These are phyloP conservation scores for Clarias macrocephalus DNA, from an alignment of 2,113 vertebrate species.

Conservation along the genomic window DNA sequence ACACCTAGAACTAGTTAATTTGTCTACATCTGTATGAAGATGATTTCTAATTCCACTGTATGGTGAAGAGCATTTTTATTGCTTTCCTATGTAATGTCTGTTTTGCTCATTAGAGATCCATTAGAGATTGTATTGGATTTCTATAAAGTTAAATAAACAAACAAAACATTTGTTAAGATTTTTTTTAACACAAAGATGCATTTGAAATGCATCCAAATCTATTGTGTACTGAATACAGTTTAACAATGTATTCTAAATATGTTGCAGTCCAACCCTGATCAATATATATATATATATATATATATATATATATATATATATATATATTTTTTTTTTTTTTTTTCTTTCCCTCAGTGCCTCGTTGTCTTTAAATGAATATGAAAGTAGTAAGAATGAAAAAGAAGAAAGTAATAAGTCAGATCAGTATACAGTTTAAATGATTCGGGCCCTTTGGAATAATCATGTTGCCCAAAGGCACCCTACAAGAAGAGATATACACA, in stretches of 20 bases:
- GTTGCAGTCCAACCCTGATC: background rate
- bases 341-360: background rate
- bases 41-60: background rate
- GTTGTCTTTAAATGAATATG: slow-evolving; percentile 2
- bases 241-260: background rate
- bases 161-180: background rate
- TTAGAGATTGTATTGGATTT: background rate
- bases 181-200: background rate
- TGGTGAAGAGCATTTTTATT: background rate
- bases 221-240: background rate
- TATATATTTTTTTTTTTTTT: too few relatives aligned
- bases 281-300: background rate
- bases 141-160: background rate
- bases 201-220: background rate
- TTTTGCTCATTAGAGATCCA: background rate
- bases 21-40: background rate
- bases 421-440: slow-evolving; percentile 22
- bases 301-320: background rate
- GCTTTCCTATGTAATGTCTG: background rate
- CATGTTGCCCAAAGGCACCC: background rate
- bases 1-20: background rate
- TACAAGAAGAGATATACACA: slow-evolving; percentile 3
- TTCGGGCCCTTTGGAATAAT: slow-evolving; percentile 11
- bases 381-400: background rate
- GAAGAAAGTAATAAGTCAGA: background rate